A percentile compares a stretch with the other conserved stretches of the same genome.
Evolutionary conservation across 2,797 vertebrate genomes (phyloP).

Genomic region (Cyprinella venusta): DNA sequence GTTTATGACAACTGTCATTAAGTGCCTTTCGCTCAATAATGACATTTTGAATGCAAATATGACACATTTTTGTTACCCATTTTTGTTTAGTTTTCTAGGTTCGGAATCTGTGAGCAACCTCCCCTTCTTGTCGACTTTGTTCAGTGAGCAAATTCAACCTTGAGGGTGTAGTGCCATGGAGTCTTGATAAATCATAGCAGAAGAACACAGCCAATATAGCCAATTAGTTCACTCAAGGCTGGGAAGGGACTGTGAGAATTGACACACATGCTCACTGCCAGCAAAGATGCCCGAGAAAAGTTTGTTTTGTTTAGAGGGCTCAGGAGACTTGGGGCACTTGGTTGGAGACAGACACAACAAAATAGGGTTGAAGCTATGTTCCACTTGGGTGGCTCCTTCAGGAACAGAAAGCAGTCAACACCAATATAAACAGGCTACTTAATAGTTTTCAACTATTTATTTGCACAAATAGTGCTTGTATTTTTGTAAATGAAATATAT

Average conservation of each 20-base stretch:
- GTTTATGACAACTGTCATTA: no score
- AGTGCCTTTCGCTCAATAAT: no score
- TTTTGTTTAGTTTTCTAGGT: constrained; percentile 18
- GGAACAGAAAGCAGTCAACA: not conserved
- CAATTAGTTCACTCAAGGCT: constrained; percentile 61
- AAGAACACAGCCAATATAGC: constrained; percentile 52
- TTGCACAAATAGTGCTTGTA: not conserved
- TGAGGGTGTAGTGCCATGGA: constrained; percentile 39
- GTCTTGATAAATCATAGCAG: constrained; percentile 59
- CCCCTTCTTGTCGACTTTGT: constrained; percentile 35
- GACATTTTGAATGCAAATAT: no score
- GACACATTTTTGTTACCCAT: no score
- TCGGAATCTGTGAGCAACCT: not conserved
- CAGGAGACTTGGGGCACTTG: not conserved
- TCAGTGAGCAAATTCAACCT: constrained; percentile 18
- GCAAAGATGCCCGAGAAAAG: not conserved
- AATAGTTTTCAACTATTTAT: not conserved
- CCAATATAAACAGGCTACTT: not conserved
- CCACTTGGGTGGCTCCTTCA: constrained; percentile 2
- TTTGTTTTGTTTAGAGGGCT: constrained; percentile 24
- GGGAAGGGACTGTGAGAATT: constrained; percentile 26
- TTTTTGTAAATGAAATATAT: not conserved
- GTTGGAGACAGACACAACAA: not conserved
- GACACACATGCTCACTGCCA: constrained; percentile 9
- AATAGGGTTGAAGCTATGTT: not conserved